These are phyloP conservation scores for Pteruthius melanotis DNA, from an alignment of 2,113 vertebrate genomes.

Conservation along the genomic window DNA sequence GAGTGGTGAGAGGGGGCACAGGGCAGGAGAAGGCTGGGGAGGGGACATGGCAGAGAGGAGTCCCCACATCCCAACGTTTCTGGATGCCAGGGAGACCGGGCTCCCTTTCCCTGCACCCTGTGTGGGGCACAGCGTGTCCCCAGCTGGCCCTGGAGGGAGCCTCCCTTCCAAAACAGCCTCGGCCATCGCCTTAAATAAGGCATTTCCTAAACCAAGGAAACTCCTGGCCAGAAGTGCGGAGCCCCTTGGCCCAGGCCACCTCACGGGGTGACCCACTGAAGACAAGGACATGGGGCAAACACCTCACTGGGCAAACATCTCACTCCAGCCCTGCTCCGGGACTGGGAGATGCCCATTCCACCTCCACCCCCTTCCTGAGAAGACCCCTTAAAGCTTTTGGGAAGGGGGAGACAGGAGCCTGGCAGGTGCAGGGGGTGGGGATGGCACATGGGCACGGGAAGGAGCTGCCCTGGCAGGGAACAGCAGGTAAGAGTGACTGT, in stretches of 20 bases:
- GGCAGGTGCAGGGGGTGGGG: background rate
- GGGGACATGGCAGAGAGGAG: too few relatives aligned
- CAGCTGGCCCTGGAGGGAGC: background rate
- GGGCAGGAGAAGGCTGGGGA: background rate
- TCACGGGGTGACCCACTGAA: background rate
- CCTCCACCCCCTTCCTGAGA: background rate
- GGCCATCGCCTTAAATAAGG: background rate
- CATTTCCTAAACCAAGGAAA: background rate
- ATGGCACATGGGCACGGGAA: fast-evolving
- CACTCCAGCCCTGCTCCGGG: background rate
- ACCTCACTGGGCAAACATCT: background rate
- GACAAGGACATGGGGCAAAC: background rate
- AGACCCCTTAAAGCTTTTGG: background rate
- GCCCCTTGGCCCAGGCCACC: background rate
- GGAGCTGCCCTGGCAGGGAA: background rate
- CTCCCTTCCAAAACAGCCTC: background rate
- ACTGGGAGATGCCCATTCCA: background rate
- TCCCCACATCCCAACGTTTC: background rate
- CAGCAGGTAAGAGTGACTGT: fast-evolving
- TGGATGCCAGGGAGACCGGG: background rate
- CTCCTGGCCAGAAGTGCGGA: background rate
- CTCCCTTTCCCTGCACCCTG: background rate
- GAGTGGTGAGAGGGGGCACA: background rate
- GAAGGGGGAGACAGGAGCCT: background rate
- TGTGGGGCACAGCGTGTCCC: background rate